Evolutionary conservation across 2,888 invertebrate genomes (phyloP).

Genomic region (Erpobdella octoculata): DNA sequence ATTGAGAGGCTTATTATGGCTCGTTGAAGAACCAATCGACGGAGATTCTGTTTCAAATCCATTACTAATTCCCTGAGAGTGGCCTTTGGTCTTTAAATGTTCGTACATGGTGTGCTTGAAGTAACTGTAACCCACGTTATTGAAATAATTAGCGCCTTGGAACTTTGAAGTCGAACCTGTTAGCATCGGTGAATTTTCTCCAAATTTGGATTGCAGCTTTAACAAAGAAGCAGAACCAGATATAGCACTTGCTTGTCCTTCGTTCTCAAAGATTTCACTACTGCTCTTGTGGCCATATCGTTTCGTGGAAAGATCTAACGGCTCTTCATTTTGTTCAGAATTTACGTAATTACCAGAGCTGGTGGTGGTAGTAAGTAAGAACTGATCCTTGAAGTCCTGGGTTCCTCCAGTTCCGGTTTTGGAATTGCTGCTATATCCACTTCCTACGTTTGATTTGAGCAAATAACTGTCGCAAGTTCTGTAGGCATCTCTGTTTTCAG

Average conservation of each 20-base stretch:
- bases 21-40: background rate
- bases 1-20: background rate
- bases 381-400: too few species aligned
- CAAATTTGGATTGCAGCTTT: constrained; percentile 23
- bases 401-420: too few species aligned
- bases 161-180: background rate
- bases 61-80: background rate
- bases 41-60: background rate
- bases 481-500: too few species aligned
- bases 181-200: constrained; percentile 22
- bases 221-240: background rate
- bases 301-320: constrained; percentile 20
- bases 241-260: background rate
- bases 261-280: background rate
- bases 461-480: too few species aligned
- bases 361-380: too few species aligned
- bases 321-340: too few species aligned
- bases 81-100: background rate
- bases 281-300: background rate
- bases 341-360: too few species aligned
- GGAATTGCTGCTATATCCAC: too few species aligned
- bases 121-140: background rate
- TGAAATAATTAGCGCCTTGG: background rate
- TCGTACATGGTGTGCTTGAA: constrained; percentile 7
- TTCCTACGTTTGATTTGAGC: too few species aligned